Conservation (phyloP, 2,888 invertebrate species). For the Liopterus haemorrhoidalis region DNA sequence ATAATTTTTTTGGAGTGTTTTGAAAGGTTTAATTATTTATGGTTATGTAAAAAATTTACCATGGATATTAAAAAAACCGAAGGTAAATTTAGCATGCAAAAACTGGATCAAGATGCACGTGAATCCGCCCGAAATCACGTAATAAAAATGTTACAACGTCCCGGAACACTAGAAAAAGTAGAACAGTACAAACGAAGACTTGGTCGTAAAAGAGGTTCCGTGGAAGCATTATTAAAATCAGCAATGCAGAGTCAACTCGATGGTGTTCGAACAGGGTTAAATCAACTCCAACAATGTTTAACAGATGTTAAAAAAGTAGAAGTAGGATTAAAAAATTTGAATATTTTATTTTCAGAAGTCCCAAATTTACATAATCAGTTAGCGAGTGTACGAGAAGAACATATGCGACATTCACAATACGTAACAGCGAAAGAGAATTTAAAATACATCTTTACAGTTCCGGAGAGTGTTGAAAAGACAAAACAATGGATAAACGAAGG, state of each 20-base stretch:
- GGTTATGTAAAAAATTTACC: too few species aligned
- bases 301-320: conserved; percentile 75
- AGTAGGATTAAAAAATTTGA: conserved; percentile 64
- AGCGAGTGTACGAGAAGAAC: conserved; percentile 83
- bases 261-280: conserved; percentile 89
- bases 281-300: conserved; percentile 79
- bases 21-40: too few species aligned
- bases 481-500: conserved; percentile 92
- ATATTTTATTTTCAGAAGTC: conserved; percentile 66
- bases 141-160: conserved; percentile 86
- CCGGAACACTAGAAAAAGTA: conserved; percentile 90
- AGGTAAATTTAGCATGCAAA: conserved; percentile 50
- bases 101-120: conserved; percentile 72
- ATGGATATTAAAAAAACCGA: conserved; percentile 15
- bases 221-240: conserved; percentile 93
- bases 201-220: conserved; percentile 76
- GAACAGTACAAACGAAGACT: conserved; percentile 72
- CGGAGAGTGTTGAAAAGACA: conserved; percentile 91
- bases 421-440: conserved; percentile 97
- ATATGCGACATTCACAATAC: conserved; percentile 91
- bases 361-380: conserved; percentile 75
- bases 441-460: conserved; percentile 96
- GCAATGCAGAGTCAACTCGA: conserved; percentile 97
- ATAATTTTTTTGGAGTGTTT: too few species aligned
- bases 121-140: conserved; percentile 76